phyloP scores from a whole-genome alignment of 2,888 invertebrate genomes.

The Diplazon laetatorius region DNA sequence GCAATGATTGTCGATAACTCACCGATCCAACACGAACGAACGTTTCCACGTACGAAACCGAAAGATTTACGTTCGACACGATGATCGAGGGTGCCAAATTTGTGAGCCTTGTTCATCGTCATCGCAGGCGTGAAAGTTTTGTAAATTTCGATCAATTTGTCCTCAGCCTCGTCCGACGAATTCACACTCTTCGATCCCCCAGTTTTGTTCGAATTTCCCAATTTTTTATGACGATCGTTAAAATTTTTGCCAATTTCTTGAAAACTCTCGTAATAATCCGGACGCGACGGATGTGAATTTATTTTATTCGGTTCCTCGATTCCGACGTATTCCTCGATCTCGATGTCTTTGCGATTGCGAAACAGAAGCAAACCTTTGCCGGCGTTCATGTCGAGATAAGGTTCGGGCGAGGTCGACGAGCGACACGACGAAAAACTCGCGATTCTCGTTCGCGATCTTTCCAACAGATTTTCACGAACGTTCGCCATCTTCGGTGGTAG shows the following conservation, averaged over 20 bases:
- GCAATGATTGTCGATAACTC: too few relatives aligned
- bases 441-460: conserved; percentile 69
- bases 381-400: conserved; percentile 79
- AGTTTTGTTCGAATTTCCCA: conserved; percentile 19
- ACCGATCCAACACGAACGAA: conserved; percentile 76
- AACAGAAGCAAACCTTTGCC: conserved; percentile 67
- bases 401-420: conserved; percentile 72
- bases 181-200: conserved; percentile 3
- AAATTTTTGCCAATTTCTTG: conserved; percentile 59
- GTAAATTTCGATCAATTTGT: conserved; percentile 69
- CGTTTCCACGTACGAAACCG: conserved; percentile 70
- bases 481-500: conserved; percentile 61
- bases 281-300: conserved; percentile 34
- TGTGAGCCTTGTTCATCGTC: conserved; percentile 70
- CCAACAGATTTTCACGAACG: conserved; percentile 70
- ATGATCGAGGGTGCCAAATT: conserved; percentile 73
- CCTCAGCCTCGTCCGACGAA: conserved; percentile 59
- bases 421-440: conserved; percentile 44
- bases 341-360: conserved; percentile 67
- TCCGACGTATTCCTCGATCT: conserved; percentile 68
- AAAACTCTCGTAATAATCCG: conserved; percentile 75
- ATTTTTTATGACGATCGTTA: too few relatives aligned
- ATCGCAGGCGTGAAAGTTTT: conserved; percentile 71
- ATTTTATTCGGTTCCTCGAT: conserved; percentile 60
- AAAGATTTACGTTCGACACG: conserved; percentile 63